Percentiles rank a stretch among this genome's conserved stretches.
Conservation (phyloP, 1,140 invertebrate species). For the Amphibalanus amphitrite region DNA sequence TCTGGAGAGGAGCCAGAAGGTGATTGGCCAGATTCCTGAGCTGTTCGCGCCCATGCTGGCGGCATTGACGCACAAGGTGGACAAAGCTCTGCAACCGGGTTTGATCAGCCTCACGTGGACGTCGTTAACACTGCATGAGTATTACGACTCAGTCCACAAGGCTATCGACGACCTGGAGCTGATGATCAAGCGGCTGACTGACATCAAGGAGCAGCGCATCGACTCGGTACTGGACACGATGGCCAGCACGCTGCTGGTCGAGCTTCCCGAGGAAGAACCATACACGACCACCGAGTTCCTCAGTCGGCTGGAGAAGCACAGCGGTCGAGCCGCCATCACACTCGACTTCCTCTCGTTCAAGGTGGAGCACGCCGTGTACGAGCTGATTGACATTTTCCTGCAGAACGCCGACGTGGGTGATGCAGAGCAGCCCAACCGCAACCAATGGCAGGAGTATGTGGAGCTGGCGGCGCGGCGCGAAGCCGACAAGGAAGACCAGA, state of each 20-base stretch:
- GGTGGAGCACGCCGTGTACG: not conserved
- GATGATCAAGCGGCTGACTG: conserved; percentile 34
- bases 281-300: conserved; percentile 33
- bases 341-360: not conserved
- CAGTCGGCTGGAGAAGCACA: not conserved
- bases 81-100: conserved; percentile 51
- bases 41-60: conserved; percentile 48
- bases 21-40: conserved; percentile 21
- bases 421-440: not conserved
- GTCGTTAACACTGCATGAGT: conserved; percentile 47
- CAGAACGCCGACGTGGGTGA: not conserved
- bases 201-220: conserved; percentile 56
- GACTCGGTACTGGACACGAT: conserved; percentile 49
- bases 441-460: not conserved
- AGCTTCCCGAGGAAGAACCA: conserved; percentile 40
- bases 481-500: not conserved
- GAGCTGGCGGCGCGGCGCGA: not conserved
- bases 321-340: not conserved
- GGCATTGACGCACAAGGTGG: conserved; percentile 44
- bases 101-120: conserved; percentile 61
- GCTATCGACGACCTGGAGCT: conserved; percentile 38
- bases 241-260: conserved; percentile 40
- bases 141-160: conserved; percentile 37
- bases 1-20: not conserved
- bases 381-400: not conserved